A percentile compares a stretch with the other conserved stretches of the same genome.
Evolutionary conservation across 1,140 invertebrate species (phyloP).

Genomic region (Conopomorpha cramerella): DNA sequence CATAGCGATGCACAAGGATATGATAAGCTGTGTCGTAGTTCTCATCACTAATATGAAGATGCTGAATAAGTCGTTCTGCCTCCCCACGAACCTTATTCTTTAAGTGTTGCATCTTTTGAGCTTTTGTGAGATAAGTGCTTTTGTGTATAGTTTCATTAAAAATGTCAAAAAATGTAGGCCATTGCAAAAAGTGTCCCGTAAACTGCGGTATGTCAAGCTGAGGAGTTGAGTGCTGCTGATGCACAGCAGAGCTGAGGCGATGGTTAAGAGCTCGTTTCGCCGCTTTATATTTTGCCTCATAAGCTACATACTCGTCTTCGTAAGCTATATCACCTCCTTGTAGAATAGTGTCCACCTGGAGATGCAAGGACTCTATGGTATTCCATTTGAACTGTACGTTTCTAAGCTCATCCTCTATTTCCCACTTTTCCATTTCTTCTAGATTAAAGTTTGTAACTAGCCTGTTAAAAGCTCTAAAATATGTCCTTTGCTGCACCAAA

Average conservation of each 20-base stretch:
- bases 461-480: too few species aligned
- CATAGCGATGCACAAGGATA: not conserved
- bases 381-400: not conserved
- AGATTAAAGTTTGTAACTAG: too few species aligned
- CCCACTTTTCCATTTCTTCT: conserved; percentile 1
- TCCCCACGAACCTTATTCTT: not conserved
- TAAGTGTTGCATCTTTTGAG: not conserved
- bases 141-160: not conserved
- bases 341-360: not conserved
- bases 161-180: not conserved
- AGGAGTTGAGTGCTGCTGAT: not conserved
- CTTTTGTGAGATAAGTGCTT: not conserved
- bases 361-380: not conserved
- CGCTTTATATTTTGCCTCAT: not conserved
- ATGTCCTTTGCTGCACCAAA: too few species aligned
- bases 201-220: not conserved
- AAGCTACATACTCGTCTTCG: too few species aligned
- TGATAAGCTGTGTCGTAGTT: too few species aligned
- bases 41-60: not conserved
- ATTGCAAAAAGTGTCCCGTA: not conserved
- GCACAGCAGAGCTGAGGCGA: not conserved
- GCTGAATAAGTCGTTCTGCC: not conserved
- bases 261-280: not conserved
- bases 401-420: not conserved
- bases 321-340: too few species aligned